Evolutionary conservation across 2,888 invertebrate species (phyloP).

Genomic region (Epirrhoe alternata): DNA sequence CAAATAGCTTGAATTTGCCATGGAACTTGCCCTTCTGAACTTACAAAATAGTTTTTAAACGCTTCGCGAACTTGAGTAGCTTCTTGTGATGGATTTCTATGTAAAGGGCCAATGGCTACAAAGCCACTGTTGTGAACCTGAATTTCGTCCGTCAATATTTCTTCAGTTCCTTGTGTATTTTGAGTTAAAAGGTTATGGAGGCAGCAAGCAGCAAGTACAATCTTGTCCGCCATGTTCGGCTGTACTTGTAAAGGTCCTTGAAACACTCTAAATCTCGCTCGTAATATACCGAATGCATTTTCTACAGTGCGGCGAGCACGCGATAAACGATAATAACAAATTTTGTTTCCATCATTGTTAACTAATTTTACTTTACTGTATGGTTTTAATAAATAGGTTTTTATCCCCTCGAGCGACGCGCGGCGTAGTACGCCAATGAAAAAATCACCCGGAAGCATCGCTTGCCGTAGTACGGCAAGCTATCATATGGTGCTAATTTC

Average conservation of each 20-base stretch:
- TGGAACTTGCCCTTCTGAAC: conserved; percentile 36
- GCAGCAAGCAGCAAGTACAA: conserved; percentile 36
- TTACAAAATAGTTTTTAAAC: conserved; percentile 37
- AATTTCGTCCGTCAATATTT: not conserved
- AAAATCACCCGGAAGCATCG: no score
- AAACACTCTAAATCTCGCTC: conserved; percentile 41
- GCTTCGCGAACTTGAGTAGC: conserved; percentile 36
- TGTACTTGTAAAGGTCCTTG: conserved; percentile 40
- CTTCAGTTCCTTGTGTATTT: not conserved
- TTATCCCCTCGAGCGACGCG: no score
- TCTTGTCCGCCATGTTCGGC: conserved; percentile 37
- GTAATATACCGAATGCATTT: conserved; percentile 41
- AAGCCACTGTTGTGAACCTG: not conserved
- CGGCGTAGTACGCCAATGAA: no score
- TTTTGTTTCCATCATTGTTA: conserved; percentile 40
- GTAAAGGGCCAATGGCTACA: not conserved
- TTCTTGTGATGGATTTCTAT: conserved; percentile 33
- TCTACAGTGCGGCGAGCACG: conserved; percentile 41
- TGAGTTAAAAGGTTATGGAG: conserved; percentile 10
- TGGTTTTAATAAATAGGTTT: conserved; percentile 40
- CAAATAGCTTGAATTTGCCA: conserved; percentile 40
- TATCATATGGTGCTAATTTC: no score
- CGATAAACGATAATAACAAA: conserved; percentile 41
- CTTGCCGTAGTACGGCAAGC: no score
- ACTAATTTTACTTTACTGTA: conserved; percentile 42